Percentiles rank a stretch among this genome's conserved stretches.
Conservation (phyloP, 2,113 vertebrate species). For the Lanius collurio region DNA sequence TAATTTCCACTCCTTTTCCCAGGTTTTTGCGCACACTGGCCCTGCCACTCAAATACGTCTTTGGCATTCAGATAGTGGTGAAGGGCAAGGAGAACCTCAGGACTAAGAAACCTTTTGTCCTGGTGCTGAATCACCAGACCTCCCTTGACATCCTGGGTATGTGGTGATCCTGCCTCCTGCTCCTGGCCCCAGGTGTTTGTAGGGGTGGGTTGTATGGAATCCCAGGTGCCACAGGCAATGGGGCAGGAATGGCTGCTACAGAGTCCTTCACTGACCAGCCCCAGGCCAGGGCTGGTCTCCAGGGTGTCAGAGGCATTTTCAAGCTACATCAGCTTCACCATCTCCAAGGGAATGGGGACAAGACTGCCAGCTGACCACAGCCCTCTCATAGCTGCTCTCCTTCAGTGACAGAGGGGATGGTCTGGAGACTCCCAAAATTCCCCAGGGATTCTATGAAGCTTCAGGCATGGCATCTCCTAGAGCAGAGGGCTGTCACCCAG, state of each 20-base stretch:
- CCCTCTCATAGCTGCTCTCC: neutral
- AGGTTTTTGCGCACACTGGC: neutral
- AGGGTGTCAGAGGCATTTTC: neutral
- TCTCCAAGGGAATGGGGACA: neutral
- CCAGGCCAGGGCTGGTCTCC: neutral
- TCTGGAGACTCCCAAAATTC: neutral
- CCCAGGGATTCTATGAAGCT: neutral
- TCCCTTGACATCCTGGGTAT: slow-evolving; percentile 76
- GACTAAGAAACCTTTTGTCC: slow-evolving; percentile 69
- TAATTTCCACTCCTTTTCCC: neutral
- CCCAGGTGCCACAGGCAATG: neutral
- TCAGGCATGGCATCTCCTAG: neutral
- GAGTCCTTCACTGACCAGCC: neutral
- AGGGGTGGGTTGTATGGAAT: neutral
- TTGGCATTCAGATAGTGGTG: slow-evolving; percentile 73
- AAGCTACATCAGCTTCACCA: neutral
- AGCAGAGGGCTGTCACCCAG: neutral
- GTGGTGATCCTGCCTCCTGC: neutral
- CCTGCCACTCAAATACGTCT: slow-evolving; percentile 66
- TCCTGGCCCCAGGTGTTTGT: neutral
- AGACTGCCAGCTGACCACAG: neutral
- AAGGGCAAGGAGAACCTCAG: slow-evolving; percentile 77
- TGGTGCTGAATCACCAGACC: slow-evolving; percentile 80
- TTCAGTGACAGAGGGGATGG: neutral
- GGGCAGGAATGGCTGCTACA: neutral